Evolutionary conservation across 1,140 invertebrate species (phyloP).

Genomic region (Diabrotica undecimpunctata): DNA sequence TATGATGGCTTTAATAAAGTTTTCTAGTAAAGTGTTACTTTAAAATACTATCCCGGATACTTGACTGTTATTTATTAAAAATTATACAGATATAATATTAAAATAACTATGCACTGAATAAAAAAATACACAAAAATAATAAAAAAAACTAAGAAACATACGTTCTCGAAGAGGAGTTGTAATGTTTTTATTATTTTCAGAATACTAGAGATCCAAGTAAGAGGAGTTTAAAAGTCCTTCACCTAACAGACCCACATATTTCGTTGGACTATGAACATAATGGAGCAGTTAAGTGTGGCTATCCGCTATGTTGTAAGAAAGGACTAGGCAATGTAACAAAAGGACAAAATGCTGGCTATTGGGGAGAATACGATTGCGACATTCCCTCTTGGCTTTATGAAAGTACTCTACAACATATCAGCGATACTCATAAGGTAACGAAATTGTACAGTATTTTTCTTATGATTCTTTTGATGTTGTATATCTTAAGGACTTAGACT

Average conservation of each 20-base stretch:
- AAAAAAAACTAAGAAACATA: no score
- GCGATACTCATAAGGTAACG: slow-evolving; percentile 33
- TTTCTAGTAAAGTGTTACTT: no score
- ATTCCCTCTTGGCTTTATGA: slow-evolving; percentile 63
- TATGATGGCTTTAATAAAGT: no score
- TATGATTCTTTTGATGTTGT: no score
- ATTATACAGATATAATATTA: no score
- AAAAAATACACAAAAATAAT: no score
- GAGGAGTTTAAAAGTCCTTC: slow-evolving; percentile 54
- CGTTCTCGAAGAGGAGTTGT: no score
- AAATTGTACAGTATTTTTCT: no score
- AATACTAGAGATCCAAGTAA: not conserved
- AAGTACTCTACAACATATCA: slow-evolving; percentile 56
- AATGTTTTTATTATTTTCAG: no score
- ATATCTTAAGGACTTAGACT: slow-evolving; percentile 58
- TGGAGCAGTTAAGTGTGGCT: slow-evolving; percentile 64
- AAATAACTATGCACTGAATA: no score
- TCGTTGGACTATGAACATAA: slow-evolving; percentile 67
- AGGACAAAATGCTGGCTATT: slow-evolving; percentile 60
- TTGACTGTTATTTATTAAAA: no score
- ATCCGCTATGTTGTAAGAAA: slow-evolving; percentile 75
- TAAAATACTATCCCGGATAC: no score
- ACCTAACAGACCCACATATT: slow-evolving; percentile 78
- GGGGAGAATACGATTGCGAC: slow-evolving; percentile 78
- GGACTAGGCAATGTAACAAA: slow-evolving; percentile 32